Base-by-base conservation (phyloP, 1,140 invertebrate genomes). In the Rhagoletis zephyria region DNA sequence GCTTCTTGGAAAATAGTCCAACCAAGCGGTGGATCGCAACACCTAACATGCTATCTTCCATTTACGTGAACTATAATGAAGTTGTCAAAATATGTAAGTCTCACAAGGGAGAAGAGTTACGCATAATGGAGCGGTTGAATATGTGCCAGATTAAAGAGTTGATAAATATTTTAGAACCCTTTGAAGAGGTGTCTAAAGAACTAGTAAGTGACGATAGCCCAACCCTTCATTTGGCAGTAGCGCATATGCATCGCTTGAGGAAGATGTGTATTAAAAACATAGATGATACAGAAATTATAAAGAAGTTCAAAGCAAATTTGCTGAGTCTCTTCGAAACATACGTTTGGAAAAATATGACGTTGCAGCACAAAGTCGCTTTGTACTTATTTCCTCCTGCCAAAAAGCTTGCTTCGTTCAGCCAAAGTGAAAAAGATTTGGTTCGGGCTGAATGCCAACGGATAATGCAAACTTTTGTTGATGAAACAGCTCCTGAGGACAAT, bases 311-410 rank as follows among this genome's bases (percentile, higher is more conserved):
- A 87, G 59, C 7, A 12, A 87, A 74, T 14, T 40, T 87, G 5
- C 7, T 45, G 3, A 60, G 77, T 14, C 2, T 2, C 4, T 77
- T 61, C n/a, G 45, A 87, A 19, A 42, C 5, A 19, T 9, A 19
- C 48, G 64, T 87, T 65, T 7, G 48, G 40, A 64, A 70, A 60
- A 87, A 77, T 61, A 30, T 77, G 40, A 77, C 19, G 2, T 12
- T 61, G 14, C 7, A 61, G 9, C 87, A 87, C n/a, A 87, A 87
- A 81, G 77, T 87, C 14, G 65, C 67, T 12, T 48, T 87, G 9
- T 87, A 60, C 77, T 42, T 87, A 9, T 77, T 77, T 60, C 48
- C 87, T 19, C 87, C 87, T 3, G 87, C 87, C 51, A 87, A 77
- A 19, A 87, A 87, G 42, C n/a, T 87, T 12, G 61, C 77, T 9